Base-by-base conservation (phyloP, 2,888 invertebrate species). In the Brachylomia viminalis region DNA sequence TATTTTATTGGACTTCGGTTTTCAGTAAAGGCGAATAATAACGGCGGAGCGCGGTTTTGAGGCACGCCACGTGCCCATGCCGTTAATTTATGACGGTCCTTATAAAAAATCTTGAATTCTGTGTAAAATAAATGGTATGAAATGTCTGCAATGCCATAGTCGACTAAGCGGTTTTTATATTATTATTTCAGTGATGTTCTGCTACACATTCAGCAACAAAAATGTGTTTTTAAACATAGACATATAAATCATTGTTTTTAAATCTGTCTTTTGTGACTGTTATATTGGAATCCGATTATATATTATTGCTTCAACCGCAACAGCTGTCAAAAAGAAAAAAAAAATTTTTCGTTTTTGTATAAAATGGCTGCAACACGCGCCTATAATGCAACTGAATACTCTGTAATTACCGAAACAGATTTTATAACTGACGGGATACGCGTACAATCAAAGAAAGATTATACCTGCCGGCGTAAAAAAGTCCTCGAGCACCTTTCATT, bases 1-100 rank as follows among this genome's bases (percentile, higher is more conserved):
- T 82, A 83, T 84, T 88, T 87, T 84, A 86, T 86, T 86, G 80
- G 77, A 82, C 76, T 87, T 87, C 77, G 87, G 87, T 84, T 80
- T 87, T 77, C 77, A 71, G 77, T 76, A 67, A 79, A 75, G 70
- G 72, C 59, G 77, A 82, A 85, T 79, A 77, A 86, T 82, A 84
- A 79, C 66, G 52, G 47, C 33, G 61, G 38, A 59, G 71, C 59
- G 70, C 38, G 64, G 75, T 62, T 78, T 75, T 80, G 74, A 64
- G 78, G 64, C 59, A 64, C 69, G 69, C 73, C 86, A 82, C 66
- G 79, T 82, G 86, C 74, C 79, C 72, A 5, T 7, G n/a, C 30
- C 59, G 45, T 61, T 69, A 71, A 80, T 75, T 76, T 77, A 82
- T 80, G 58, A 49, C 56, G 52, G 62, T 67, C 56, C 65, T 77